Conservation (phyloP, 2,113 vertebrate genomes). For the Sphyrna mokarran region DNA sequence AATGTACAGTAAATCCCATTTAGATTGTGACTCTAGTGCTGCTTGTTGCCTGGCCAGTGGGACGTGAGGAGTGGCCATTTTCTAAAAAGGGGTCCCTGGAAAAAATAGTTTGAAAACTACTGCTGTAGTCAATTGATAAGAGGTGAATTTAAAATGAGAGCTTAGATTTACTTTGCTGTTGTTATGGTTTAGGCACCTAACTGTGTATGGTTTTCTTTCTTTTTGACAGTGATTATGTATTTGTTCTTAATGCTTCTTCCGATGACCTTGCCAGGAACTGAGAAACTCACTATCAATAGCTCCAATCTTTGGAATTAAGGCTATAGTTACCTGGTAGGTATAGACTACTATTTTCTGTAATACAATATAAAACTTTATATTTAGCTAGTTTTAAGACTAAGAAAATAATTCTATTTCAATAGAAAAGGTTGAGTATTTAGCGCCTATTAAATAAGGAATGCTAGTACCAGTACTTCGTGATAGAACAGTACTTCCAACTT, state of each 20-base stretch:
- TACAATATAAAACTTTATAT: not conserved
- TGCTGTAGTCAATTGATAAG: not conserved
- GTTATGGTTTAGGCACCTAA: not conserved
- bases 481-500: not conserved
- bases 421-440: not conserved
- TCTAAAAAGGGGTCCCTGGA: too few relatives aligned
- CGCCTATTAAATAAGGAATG: not conserved
- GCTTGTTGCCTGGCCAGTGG: too few relatives aligned
- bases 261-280: not conserved
- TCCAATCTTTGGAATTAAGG: not conserved
- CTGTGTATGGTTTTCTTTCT: not conserved
- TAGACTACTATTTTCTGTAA: not conserved
- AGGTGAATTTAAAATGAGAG: not conserved
- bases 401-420: not conserved
- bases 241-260: not conserved
- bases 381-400: not conserved
- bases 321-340: not conserved
- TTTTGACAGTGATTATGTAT: not conserved
- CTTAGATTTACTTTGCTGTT: not conserved
- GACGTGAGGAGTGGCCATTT: too few relatives aligned
- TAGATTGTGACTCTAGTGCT: too few relatives aligned
- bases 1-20: too few relatives aligned
- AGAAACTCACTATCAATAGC: not conserved
- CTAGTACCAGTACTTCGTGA: not conserved
- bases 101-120: too few relatives aligned